These are phyloP conservation scores for Oligia strigilis DNA, from an alignment of 2,888 invertebrate species.

Conservation along the genomic window DNA sequence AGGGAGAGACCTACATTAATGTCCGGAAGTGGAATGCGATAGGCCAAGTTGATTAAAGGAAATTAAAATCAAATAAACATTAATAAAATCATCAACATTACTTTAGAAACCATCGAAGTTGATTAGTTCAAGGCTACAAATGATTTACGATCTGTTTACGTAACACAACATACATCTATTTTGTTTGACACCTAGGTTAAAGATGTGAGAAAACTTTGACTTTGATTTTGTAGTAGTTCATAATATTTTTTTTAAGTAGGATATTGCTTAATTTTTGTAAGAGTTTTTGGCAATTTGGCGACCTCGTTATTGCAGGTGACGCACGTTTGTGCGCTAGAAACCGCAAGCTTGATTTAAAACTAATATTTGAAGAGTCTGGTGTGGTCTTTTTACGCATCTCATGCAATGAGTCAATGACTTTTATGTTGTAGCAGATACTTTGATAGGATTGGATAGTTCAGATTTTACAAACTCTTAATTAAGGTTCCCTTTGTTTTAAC, in stretches of 20 bases:
- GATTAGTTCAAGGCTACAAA: constrained; percentile 58
- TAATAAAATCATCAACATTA: constrained; percentile 20
- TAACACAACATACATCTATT: constrained; percentile 27
- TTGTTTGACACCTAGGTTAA: constrained; percentile 27
- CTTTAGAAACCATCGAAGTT: constrained; percentile 20
- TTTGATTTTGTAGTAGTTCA: constrained; percentile 25
- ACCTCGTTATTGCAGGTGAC: not conserved
- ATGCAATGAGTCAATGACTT: not conserved
- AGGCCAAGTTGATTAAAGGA: not conserved
- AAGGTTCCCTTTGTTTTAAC: not conserved
- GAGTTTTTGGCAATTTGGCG: not conserved
- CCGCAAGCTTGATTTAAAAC: not conserved
- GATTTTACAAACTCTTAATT: not conserved
- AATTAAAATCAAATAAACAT: constrained; percentile 4
- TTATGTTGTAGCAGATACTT: not conserved
- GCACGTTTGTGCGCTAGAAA: constrained; percentile 9
- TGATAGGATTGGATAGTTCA: too few relatives aligned
- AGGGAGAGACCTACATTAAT: too few relatives aligned
- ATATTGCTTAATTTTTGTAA: constrained; percentile 3
- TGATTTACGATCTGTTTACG: constrained; percentile 41
- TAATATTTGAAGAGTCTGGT: constrained; percentile 1
- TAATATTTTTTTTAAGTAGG: not conserved
- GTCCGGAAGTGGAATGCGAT: not conserved
- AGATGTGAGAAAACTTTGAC: constrained; percentile 15
- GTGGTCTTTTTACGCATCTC: not conserved